Percentiles rank a stretch among this genome's conserved stretches.
Conservation (phyloP, 2,113 vertebrate species). For the Sturnira hondurensis region DNA sequence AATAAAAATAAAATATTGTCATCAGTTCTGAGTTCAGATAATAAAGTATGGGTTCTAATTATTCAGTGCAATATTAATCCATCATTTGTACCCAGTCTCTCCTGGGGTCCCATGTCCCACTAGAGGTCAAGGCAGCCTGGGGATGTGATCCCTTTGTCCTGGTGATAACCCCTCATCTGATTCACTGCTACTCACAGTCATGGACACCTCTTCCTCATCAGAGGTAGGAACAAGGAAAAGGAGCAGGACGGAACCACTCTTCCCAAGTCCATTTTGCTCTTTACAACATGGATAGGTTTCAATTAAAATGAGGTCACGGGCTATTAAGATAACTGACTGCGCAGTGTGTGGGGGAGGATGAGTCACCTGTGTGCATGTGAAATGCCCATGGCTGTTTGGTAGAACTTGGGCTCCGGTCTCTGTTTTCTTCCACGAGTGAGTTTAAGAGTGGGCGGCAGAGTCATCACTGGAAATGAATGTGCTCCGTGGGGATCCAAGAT, state of each 20-base stretch:
- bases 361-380: conserved; percentile 54
- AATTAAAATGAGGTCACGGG: conserved; percentile 58
- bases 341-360: conserved; percentile 34
- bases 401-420: conserved; percentile 18
- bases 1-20: not conserved
- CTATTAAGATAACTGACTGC: conserved; percentile 32
- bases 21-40: not conserved
- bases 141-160: not conserved
- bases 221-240: not conserved
- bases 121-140: not conserved
- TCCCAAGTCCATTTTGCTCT: not conserved
- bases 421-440: conserved; percentile 42
- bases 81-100: not conserved
- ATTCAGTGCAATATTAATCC: not conserved
- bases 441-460: conserved; percentile 58
- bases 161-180: not conserved
- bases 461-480: conserved; percentile 54
- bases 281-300: conserved; percentile 38
- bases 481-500: conserved; percentile 26
- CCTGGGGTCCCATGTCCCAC: not conserved
- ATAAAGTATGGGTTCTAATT: not conserved
- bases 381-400: conserved; percentile 61
- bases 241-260: not conserved
- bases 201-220: not conserved
- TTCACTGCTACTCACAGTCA: not conserved